Conservation (phyloP, 1,140 invertebrate genomes). For the Lamellibrachia luymesi region DNA sequence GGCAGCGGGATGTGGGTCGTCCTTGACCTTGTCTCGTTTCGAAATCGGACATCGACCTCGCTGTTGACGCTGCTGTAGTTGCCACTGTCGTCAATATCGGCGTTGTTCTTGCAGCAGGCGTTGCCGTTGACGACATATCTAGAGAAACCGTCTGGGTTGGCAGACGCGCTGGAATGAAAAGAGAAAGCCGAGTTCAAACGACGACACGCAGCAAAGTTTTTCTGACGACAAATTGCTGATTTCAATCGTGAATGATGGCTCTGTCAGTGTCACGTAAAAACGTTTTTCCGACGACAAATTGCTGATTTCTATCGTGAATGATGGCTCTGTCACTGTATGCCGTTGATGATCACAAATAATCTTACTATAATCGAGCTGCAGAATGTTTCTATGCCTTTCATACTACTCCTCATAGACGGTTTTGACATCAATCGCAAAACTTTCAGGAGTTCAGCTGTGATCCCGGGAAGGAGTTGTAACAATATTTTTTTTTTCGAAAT, state of each 20-base stretch:
- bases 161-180: background rate
- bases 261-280: background rate
- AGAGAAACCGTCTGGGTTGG: background rate
- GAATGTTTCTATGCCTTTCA: no score
- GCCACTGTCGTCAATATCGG: background rate
- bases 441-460: background rate
- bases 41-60: background rate
- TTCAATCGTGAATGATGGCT: background rate
- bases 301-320: no score
- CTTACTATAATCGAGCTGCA: no score
- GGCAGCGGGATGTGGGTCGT: background rate
- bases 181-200: background rate
- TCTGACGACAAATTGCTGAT: background rate
- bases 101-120: background rate
- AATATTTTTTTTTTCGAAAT: no score
- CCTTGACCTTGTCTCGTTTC: background rate
- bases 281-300: background rate
- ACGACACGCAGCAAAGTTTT: background rate
- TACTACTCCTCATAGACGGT: no score
- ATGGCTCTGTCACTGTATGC: no score
- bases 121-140: background rate
- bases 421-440: background rate
- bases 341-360: no score
- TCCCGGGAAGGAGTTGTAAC: no score
- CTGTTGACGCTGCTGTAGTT: background rate